These are phyloP conservation scores for Tachyglossus aculeatus DNA, from an alignment of 2,797 vertebrate genomes.

Conservation along the genomic window DNA sequence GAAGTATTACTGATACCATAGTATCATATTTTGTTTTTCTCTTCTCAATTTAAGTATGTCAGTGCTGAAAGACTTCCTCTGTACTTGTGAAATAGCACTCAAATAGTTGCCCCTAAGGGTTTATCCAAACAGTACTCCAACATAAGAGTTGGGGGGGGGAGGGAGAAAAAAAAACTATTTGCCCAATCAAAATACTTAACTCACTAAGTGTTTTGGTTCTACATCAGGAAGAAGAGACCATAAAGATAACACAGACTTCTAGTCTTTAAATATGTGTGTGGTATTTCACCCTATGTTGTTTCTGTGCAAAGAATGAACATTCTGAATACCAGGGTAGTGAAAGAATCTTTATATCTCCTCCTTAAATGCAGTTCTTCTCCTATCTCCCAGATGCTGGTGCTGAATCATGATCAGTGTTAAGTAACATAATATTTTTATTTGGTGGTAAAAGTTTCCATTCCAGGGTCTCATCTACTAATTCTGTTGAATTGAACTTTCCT, in stretches of 20 bases:
- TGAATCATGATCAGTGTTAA: no score
- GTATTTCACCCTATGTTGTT: conserved; percentile 15
- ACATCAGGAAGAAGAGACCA: conserved; percentile 1
- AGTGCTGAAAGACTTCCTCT: not conserved
- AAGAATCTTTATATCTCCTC: no score
- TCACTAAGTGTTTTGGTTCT: not conserved
- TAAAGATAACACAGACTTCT: not conserved
- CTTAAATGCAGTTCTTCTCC: no score
- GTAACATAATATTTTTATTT: no score
- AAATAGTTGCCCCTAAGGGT: not conserved
- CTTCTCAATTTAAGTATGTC: not conserved
- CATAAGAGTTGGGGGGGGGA: no score
- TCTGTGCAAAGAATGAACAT: no score
- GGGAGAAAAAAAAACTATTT: not conserved
- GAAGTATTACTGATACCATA: conserved; percentile 15
- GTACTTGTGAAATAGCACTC: not conserved
- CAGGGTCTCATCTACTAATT: no score
- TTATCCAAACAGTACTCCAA: conserved; percentile 1
- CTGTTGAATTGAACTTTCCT: no score
- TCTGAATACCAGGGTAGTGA: no score
- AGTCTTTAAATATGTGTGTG: conserved; percentile 18
- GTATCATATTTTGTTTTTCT: not conserved
- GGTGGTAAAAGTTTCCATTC: no score
- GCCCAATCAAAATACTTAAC: not conserved
- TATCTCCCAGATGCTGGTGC: no score